These are phyloP conservation scores for Agapostemon virescens DNA, from an alignment of 2,888 invertebrate species.

Conservation along the genomic window DNA sequence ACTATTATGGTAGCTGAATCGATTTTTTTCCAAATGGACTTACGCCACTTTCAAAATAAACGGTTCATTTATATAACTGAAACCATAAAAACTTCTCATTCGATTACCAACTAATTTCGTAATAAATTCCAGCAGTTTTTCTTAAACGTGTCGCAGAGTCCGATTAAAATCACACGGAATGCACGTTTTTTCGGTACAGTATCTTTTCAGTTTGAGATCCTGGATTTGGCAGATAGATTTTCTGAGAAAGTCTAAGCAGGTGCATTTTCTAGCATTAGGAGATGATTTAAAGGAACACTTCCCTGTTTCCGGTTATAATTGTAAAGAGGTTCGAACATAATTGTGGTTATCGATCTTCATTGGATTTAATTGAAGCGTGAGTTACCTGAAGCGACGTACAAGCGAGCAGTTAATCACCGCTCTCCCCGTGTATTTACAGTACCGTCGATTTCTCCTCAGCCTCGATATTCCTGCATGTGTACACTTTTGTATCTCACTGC, in stretches of 20 bases:
- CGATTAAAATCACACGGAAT: not conserved
- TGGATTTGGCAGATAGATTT: not conserved
- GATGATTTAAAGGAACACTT: not conserved
- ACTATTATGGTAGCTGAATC: too few relatives aligned
- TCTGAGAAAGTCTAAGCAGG: not conserved
- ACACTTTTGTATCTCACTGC: conserved; percentile 43
- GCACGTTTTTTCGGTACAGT: too few relatives aligned
- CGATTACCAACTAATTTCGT: not conserved
- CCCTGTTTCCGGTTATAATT: conserved; percentile 6
- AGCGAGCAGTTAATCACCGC: conserved; percentile 76
- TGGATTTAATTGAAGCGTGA: conserved; percentile 69
- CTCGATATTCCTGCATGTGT: conserved; percentile 58
- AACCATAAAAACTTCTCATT: not conserved
- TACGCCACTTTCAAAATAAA: too few relatives aligned
- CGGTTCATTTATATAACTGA: not conserved
- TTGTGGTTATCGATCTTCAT: conserved; percentile 68
- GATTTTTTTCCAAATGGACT: too few relatives aligned
- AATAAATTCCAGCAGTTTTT: not conserved
- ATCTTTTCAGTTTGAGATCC: not conserved
- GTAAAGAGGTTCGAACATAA: conserved; percentile 61
- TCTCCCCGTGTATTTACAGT: conserved; percentile 70
- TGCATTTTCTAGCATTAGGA: not conserved
- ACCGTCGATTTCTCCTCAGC: conserved; percentile 67
- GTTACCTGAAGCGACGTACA: conserved; percentile 66
- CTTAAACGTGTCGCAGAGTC: not conserved